Percentiles rank a stretch among this genome's conserved stretches.
Conservation (phyloP, 2,888 invertebrate species). For the Calameuta filiformis region DNA sequence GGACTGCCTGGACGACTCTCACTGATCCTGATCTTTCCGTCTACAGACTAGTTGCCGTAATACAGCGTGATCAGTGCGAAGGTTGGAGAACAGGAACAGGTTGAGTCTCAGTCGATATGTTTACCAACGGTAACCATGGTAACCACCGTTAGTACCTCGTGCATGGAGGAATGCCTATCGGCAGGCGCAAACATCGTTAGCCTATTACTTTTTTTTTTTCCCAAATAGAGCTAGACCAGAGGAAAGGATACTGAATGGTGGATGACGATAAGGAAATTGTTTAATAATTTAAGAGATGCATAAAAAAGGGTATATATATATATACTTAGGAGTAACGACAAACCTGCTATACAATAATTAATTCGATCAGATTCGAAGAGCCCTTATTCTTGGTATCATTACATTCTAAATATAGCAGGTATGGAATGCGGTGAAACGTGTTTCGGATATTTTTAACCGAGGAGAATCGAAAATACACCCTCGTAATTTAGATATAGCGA, state of each 20-base stretch:
- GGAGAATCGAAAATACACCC: constrained; percentile 47
- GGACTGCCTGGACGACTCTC: not conserved
- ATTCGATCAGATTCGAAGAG: not conserved
- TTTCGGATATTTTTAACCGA: constrained; percentile 44
- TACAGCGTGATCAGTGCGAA: not conserved
- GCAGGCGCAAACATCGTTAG: not conserved
- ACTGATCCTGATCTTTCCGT: not conserved
- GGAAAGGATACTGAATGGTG: not conserved
- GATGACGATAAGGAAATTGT: not conserved
- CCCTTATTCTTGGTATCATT: not conserved
- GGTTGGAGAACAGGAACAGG: not conserved
- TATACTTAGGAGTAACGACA: not conserved
- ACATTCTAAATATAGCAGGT: constrained; percentile 8
- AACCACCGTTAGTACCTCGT: constrained; percentile 26
- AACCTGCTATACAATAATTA: not conserved
- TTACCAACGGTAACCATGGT: constrained; percentile 55
- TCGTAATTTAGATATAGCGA: constrained; percentile 45
- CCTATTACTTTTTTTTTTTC: not conserved
- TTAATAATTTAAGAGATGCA: not conserved
- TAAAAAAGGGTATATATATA: not conserved
- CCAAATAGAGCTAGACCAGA: not conserved
- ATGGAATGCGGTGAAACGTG: constrained; percentile 49
- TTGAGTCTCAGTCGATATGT: constrained; percentile 29
- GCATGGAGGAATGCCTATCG: not conserved
- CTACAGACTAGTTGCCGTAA: not conserved